These are phyloP conservation scores for Mermis nigrescens DNA, from an alignment of 2,888 invertebrate species.

Conservation along the genomic window DNA sequence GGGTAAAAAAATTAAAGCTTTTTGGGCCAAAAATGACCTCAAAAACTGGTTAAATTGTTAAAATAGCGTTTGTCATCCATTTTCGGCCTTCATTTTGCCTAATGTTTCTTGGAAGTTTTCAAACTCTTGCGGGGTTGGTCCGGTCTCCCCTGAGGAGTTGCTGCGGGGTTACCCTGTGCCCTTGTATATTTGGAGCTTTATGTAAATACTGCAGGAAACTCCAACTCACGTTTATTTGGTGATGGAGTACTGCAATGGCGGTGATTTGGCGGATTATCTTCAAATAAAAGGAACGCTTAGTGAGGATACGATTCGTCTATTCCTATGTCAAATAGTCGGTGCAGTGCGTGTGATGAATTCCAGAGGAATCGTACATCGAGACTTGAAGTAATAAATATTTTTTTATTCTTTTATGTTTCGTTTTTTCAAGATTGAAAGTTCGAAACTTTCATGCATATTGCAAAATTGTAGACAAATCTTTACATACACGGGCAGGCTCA, in stretches of 20 bases:
- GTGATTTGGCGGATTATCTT: slow-evolving; percentile 92
- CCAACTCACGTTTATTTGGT: slow-evolving; percentile 82
- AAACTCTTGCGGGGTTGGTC: background rate
- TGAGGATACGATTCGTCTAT: slow-evolving; percentile 85
- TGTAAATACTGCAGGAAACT: slow-evolving; percentile 71
- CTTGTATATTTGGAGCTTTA: slow-evolving; percentile 28
- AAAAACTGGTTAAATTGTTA: no score
- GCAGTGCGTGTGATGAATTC: slow-evolving; percentile 91
- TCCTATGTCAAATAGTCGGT: slow-evolving; percentile 81
- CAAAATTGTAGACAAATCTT: no score
- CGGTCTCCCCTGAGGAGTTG: no score
- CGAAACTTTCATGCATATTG: no score
- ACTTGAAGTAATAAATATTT: slow-evolving; percentile 77
- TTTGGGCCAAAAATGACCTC: no score
- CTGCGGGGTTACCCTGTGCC: background rate
- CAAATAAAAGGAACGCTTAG: slow-evolving; percentile 77
- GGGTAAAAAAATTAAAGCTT: no score
- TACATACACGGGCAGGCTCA: no score
- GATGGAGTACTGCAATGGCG: slow-evolving; percentile 99
- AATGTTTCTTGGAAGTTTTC: background rate
- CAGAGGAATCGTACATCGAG: slow-evolving; percentile 93
- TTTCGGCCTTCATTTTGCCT: no score
- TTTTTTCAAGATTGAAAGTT: background rate
- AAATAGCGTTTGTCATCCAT: no score
- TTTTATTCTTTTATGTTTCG: background rate